These are phyloP conservation scores for Tenthredo amoena DNA, from an alignment of 2,888 invertebrate species.

Conservation along the genomic window DNA sequence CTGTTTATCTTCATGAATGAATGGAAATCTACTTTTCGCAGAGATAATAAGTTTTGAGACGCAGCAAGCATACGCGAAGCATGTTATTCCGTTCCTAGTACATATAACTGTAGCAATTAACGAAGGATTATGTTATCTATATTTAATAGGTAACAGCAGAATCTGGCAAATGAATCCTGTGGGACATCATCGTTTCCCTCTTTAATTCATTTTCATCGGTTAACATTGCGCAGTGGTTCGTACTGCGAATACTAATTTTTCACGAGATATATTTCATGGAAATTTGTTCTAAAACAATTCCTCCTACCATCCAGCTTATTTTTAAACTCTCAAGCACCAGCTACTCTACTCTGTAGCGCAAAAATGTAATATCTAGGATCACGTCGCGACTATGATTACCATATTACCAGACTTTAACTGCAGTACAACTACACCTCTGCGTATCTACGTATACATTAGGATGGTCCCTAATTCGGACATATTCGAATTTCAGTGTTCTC, in stretches of 20 bases:
- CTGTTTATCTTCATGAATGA: not conserved
- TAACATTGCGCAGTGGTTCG: not conserved
- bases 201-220: constrained; percentile 16
- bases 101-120: not conserved
- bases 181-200: not conserved
- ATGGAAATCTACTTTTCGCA: not conserved
- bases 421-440: not conserved
- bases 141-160: not conserved
- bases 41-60: not conserved
- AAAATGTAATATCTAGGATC: not conserved
- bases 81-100: not conserved
- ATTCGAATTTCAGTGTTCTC: no score
- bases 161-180: not conserved
- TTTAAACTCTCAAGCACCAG: constrained; percentile 1
- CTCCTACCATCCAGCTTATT: not conserved
- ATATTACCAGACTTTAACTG: not conserved
- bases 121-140: constrained; percentile 2
- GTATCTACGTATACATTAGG: no score
- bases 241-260: constrained; percentile 16
- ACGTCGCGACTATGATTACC: constrained; percentile 4
- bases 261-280: not conserved
- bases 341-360: not conserved
- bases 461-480: no score
- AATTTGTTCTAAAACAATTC: constrained; percentile 30
- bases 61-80: not conserved